phyloP scores from a whole-genome alignment of 2,888 invertebrate genomes.

The Noctua janthina region DNA sequence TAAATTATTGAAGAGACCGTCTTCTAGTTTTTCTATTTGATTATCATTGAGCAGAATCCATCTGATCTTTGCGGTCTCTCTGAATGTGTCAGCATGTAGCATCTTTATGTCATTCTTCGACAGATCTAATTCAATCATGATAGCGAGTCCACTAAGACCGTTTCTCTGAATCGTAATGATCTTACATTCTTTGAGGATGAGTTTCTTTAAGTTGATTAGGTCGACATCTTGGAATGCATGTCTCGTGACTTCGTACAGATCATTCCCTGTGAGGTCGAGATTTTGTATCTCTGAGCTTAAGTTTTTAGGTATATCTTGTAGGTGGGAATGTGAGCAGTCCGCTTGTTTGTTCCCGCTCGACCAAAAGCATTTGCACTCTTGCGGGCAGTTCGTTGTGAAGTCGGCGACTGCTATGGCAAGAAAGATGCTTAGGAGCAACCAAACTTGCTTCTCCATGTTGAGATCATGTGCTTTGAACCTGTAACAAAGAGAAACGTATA shows the following conservation, averaged over 20 bases:
- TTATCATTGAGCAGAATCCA: constrained; percentile 94
- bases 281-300: constrained; percentile 93
- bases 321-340: constrained; percentile 93
- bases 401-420: constrained; percentile 81
- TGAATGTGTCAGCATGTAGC: constrained; percentile 93
- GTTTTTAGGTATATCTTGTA: constrained; percentile 93
- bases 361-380: constrained; percentile 96
- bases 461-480: constrained; percentile 72
- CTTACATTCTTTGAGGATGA: constrained; percentile 94
- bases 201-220: constrained; percentile 95
- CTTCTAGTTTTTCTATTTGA: constrained; percentile 92
- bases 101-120: constrained; percentile 93
- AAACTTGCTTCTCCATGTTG: constrained; percentile 81
- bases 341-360: constrained; percentile 95
- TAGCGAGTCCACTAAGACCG: constrained; percentile 94
- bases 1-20: constrained; percentile 94
- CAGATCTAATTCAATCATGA: constrained; percentile 95
- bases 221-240: constrained; percentile 93
- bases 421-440: constrained; percentile 75
- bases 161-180: constrained; percentile 93
- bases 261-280: constrained; percentile 93
- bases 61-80: constrained; percentile 92
- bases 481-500: constrained; percentile 78
- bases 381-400: constrained; percentile 91
- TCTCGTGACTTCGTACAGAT: constrained; percentile 91